Evolutionary conservation across 2,888 invertebrate species (phyloP), one percentile per base, ranked within the genome.

Genomic region (Crioceris asparagi): DNA sequence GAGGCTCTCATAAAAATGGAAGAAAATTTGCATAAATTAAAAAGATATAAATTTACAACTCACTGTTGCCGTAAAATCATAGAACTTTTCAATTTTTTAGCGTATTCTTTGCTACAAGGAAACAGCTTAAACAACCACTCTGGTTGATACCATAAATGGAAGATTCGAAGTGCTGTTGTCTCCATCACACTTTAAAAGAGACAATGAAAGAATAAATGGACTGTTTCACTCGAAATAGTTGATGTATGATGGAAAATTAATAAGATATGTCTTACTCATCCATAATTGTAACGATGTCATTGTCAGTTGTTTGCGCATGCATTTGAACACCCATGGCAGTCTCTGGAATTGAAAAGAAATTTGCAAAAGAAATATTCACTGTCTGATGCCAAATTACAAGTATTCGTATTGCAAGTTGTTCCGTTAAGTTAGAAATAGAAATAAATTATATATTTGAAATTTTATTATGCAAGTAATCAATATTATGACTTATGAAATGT

Each of bases 191-290:
- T 45, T 14, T 14, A 27, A 27, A 27, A 6, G 2, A 8, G 12
- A 2, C 6, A 5, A n/a, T 27, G 12, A 11, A n/a, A 5, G 15
- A 14, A 27, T 27, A 8, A 27, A 27, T 27, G 7, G 7, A 27
- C 12, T 14, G 2, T 12, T n/a, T n/a, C n/a, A n/a, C n/a, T n/a
- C n/a, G 15, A 7, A 6, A 11, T 27, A 7, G 4, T 27, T 21
- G 23, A 7, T 38, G n/a, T n/a, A n/a, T n/a, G n/a, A n/a, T n/a
- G n/a, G n/a, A n/a, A n/a, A n/a, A n/a, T n/a, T n/a, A n/a, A n/a
- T n/a, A n/a, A n/a, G n/a, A n/a, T n/a, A n/a, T n/a, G n/a, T n/a
- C 41, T 41, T 35, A 45, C 47, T 34, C 38, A 12, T 47, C 41
- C 12, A 47, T 14, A 27, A 33, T 32, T 11, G 23, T 11, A 5